Percentiles rank a stretch among this genome's conserved stretches.
Evolutionary conservation across 1,140 invertebrate genomes (phyloP).

Genomic region (Dinoponera quadriceps): DNA sequence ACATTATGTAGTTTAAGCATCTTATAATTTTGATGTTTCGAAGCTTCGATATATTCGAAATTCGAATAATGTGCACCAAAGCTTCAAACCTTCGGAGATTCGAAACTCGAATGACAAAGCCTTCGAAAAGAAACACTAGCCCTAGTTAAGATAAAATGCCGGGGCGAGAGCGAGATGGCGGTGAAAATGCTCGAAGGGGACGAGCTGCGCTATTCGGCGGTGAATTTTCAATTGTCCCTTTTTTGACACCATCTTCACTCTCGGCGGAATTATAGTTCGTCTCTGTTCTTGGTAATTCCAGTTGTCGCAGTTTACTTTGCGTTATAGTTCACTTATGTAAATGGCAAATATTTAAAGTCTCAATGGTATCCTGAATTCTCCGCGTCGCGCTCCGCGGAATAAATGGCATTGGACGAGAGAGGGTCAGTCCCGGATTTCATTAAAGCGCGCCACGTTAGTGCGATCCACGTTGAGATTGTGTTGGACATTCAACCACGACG

Average conservation of each 20-base stretch:
- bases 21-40: too few species aligned
- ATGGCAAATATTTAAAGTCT: constrained; percentile 37
- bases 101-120: too few species aligned
- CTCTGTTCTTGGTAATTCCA: background rate
- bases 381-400: background rate
- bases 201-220: background rate
- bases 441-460: constrained; percentile 31
- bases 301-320: background rate
- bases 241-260: background rate
- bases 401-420: constrained; percentile 29
- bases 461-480: constrained; percentile 24
- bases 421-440: constrained; percentile 30
- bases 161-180: background rate
- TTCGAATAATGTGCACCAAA: too few species aligned
- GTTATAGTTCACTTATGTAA: constrained; percentile 16
- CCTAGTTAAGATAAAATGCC: background rate
- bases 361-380: background rate
- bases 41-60: too few species aligned
- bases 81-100: too few species aligned
- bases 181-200: background rate
- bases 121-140: too few species aligned
- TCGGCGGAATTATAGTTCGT: background rate
- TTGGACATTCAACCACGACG: constrained; percentile 24
- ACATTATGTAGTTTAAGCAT: too few species aligned
- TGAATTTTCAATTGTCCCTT: constrained; percentile 15